Evolutionary conservation across 2,888 invertebrate species (phyloP), one percentile per base, ranked within the genome.

Genomic region (Tetropium fuscum): DNA sequence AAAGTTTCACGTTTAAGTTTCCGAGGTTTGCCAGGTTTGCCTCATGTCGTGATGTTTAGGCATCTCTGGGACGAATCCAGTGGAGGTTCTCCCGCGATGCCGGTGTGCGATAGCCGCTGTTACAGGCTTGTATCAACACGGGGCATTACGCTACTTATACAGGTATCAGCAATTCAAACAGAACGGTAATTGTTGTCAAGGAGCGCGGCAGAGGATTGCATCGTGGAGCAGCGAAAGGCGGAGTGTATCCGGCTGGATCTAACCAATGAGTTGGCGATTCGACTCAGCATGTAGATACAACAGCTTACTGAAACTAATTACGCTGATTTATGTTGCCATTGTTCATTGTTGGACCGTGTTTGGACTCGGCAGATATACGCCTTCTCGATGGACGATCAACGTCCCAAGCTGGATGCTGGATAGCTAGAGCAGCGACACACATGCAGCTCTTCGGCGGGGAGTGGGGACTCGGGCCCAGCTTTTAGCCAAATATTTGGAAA

Each of bases 241-340:
- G 85, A 84, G 85, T 82, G 77, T 79, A 79, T 75, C 77, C 75
- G 71, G 70, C 70, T 74, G 73, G 74, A 80, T 83, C 85, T 87
- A 87, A 87, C 88, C 88, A 88, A 88, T 88, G 87, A 86, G 82
- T 86, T 81, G 81, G 82, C 86, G 83, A 84, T 84, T 84, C 83
- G 85, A 83, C 82, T 83, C 70, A 73, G 77, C 80, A 79, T 81
- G 81, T 80, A 81, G 78, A 80, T 79, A 78, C 74, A 73, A 83
- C 84, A 84, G 85, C 85, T 84, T 79, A 79, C 79, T 78, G 87
- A 88, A 90, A 90, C 92, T 92, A 93, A 93, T 93, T 93, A 93
- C 92, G 90, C 90, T 92, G 92, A 93, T 93, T 93, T 93, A 93
- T 93, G 90, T 90, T 84, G 86, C 92, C 90, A 93, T 93, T 93